A percentile compares a stretch with the other conserved stretches of the same genome.
Conservation (phyloP, 2,113 vertebrate species). For the Numida meleagris region DNA sequence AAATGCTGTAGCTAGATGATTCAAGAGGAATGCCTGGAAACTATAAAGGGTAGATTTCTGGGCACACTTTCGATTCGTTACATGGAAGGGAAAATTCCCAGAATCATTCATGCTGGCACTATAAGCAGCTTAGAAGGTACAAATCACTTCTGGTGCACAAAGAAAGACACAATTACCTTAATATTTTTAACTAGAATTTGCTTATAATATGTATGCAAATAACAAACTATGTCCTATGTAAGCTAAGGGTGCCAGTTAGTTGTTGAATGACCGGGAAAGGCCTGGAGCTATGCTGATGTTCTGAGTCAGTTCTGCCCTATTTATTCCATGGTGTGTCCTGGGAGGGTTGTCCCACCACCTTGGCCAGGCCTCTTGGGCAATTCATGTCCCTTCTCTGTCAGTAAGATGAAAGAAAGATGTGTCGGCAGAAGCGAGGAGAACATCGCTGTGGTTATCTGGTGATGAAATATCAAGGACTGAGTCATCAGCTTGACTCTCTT, state of each 20-base stretch:
- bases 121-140: neutral
- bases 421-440: neutral
- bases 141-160: neutral
- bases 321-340: neutral
- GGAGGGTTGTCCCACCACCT: neutral
- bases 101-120: neutral
- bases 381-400: neutral
- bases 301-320: neutral
- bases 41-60: neutral
- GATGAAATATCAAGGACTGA: neutral
- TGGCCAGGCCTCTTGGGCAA: neutral
- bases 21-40: neutral
- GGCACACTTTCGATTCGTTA: neutral
- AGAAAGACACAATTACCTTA: neutral
- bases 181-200: neutral
- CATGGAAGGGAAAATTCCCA: neutral
- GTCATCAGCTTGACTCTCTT: neutral
- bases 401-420: neutral
- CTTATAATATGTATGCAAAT: neutral
- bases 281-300: neutral
- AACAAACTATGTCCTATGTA: neutral
- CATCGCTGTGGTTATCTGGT: neutral
- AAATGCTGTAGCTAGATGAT: neutral
- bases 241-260: neutral
- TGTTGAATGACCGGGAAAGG: neutral